Evolutionary conservation across 2,113 vertebrate species (phyloP).

Genomic region (Lampris incognitus): DNA sequence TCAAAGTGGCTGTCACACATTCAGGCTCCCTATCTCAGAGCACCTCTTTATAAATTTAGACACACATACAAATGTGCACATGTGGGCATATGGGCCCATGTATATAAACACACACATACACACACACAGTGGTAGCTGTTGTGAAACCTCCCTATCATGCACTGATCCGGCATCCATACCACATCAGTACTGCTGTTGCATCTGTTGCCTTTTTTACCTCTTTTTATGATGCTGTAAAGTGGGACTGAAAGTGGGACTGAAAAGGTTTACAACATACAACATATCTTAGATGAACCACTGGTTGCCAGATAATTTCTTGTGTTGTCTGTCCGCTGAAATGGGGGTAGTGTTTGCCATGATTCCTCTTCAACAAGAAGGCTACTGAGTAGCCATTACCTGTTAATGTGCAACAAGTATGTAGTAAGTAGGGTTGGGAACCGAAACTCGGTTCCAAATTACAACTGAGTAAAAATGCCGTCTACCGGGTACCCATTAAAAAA

Average conservation of each 20-base stretch:
- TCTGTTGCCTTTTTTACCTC: not conserved
- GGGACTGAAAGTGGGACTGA: no score
- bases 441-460: no score
- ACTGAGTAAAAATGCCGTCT: no score
- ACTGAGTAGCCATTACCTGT: not conserved
- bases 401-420: not conserved
- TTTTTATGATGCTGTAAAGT: constrained; percentile 18
- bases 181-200: not conserved
- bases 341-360: not conserved
- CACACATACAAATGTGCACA: constrained; percentile 8
- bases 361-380: not conserved
- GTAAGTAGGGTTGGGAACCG: no score
- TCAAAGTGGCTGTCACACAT: constrained; percentile 68
- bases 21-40: constrained; percentile 47
- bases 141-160: constrained; percentile 36
- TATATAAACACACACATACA: constrained; percentile 22
- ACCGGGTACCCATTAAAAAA: no score
- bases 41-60: constrained; percentile 57
- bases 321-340: no score
- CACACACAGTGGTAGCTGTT: constrained; percentile 7
- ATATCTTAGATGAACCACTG: no score
- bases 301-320: no score
- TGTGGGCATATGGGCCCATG: constrained; percentile 13
- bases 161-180: constrained; percentile 44
- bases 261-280: no score